Evolutionary conservation across 2,113 vertebrate genomes (phyloP).

Genomic region (Oreotrochilus melanogaster): DNA sequence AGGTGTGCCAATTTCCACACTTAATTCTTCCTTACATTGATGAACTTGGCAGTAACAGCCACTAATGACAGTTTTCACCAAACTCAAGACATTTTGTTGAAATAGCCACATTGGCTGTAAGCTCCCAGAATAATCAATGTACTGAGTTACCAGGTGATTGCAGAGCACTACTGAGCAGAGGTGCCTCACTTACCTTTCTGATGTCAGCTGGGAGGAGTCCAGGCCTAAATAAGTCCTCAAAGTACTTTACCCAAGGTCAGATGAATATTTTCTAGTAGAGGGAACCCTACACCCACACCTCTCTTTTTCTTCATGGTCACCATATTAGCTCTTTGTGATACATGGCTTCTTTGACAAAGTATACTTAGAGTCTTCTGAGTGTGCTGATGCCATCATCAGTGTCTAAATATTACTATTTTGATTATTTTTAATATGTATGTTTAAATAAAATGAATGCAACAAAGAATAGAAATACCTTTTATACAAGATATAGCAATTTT

Average conservation of each 20-base stretch:
- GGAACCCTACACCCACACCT: neutral
- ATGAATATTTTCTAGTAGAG: neutral
- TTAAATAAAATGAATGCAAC: conserved; percentile 55
- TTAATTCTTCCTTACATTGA: neutral
- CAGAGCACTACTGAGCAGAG: rapidly evolving
- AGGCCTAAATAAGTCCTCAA: neutral
- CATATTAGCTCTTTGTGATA: neutral
- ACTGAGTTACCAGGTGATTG: neutral
- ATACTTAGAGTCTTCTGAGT: neutral
- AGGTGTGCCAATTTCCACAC: neutral
- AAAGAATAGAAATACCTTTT: conserved; percentile 73
- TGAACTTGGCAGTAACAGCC: neutral
- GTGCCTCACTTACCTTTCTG: neutral
- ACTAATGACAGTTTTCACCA: neutral
- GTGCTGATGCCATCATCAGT: neutral
- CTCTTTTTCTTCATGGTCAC: neutral
- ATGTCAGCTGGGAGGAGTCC: neutral
- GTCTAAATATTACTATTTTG: conserved; percentile 34
- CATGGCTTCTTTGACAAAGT: neutral
- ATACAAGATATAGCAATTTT: conserved; percentile 71
- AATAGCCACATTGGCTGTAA: rapidly evolving
- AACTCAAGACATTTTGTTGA: neutral
- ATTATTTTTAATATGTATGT: conserved; percentile 13
- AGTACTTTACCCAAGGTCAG: neutral
- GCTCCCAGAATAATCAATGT: rapidly evolving